Base-by-base conservation (phyloP, 2,888 invertebrate genomes). In the Leucoptera coffeella region DNA sequence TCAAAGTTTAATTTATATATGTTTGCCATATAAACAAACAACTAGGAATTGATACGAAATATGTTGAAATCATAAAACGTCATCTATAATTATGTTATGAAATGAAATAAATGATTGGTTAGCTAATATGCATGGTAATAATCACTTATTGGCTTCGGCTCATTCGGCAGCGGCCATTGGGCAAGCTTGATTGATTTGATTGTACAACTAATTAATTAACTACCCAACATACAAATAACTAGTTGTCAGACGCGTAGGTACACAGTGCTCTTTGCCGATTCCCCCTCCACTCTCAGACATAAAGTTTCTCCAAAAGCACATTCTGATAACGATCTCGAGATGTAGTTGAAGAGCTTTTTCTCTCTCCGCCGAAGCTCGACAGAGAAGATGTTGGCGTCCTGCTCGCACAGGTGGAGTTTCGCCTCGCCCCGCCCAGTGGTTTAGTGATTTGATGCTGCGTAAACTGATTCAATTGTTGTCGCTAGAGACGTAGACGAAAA, bases 391-490 rank as follows among this genome's bases (percentile, higher is more conserved):
- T 49, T 36, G 39, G 56, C 49, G 48, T 65, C 67, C 58, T 56
- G 46, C 67, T 17, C 51, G 37, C 48, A 38, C 59, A 40, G 49
- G 59, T 45, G 65, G 69, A 64, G 65, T 61, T 65, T 56, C 58
- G 47, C 51, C 54, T 53, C 47, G 65, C 69, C 55, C 69, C 69
- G 69, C 69, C 69, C 69, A 61, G 65, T 58, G 69, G 69, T 69
- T 69, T 67, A 69, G 69, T 67, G 69, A 69, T 69, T 69, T 69
- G 69, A 69, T 69, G 69, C 69, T 67, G 69, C 65, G 67, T 69
- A 62, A 69, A 69, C 67, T 69, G 69, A 69, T 69, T 69, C 69
- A 69, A 69, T 69, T 67, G 65, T 65, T 59, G 50, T 53, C 44
- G 42, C 47, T 45, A 41, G 38, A 47, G 42, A 41, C 39, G 41